Evolutionary conservation across 2,797 vertebrate genomes (phyloP), one percentile per base, ranked within the genome.

Genomic region (Sitta carolinensis): DNA sequence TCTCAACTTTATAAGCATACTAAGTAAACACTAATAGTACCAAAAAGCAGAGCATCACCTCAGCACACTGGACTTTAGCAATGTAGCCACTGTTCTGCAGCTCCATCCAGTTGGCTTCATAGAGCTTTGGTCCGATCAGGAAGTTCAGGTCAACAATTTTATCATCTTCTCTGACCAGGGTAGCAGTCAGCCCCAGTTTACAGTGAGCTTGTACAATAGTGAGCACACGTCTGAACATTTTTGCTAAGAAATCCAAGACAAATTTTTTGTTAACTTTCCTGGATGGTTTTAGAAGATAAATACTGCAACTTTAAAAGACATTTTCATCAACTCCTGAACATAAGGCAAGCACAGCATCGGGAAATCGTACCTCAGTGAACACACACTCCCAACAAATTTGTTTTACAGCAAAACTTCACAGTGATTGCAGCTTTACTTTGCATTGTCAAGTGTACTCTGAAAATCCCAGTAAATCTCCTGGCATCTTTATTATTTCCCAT

Each of bases 101-200:
- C 93, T 99, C 99, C 99, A 99, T 99, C 99, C 99, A 99, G 97
- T 99, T 99, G 63, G 99, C 99, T 96, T 99, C 99, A 32, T 98
- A 99, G 11, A 99, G 98, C 72, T 99, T 99, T 38, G 99, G 99
- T 54, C 99, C 99, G 2, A 99, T 99, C 42, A 99, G 97, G 94
- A 99, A 99, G 97, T 99, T 99, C 76, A 99, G 98, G 97, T 99
- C 99, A 5, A 99, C 99, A 58, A 99, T 99, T 97, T 99, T 99
- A 97, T 99, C 99, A 73, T 99, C 99, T 97, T 99, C 99, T 92
- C 99, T 98, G 91, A 99, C 99, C 54, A 99, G 97, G 5, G 99
- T 99, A 54, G 99, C 99, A 1, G 99, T 99, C 95, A 99, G 98
- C 14, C 99, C 99, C 96, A 99, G 97, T 92, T 99, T 99, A 97